phyloP scores from a whole-genome alignment of 2,113 vertebrate species.

The Anoura caudifer region DNA sequence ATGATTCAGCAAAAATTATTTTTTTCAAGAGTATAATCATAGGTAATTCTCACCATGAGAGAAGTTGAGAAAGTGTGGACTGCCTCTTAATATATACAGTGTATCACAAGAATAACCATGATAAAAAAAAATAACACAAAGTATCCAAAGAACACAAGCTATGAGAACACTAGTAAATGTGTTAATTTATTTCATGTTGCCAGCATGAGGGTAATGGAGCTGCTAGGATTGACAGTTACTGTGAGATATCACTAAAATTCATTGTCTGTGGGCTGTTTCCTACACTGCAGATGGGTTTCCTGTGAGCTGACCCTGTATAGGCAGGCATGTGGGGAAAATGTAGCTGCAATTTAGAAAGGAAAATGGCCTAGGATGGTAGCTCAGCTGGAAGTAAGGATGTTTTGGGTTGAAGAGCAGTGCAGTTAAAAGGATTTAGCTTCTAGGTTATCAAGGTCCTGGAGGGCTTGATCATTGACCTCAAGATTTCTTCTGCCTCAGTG shows the following conservation, averaged over 20 bases:
- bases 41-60: neutral
- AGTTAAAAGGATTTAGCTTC: slow-evolving; percentile 46
- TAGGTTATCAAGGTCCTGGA: slow-evolving; percentile 30
- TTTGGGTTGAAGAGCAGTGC: neutral
- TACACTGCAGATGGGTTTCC: slow-evolving; percentile 34
- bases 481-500: neutral
- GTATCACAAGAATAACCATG: neutral
- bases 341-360: slow-evolving; percentile 51
- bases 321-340: slow-evolving; percentile 42
- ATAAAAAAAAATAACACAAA: slow-evolving; percentile 43
- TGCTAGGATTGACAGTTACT: slow-evolving; percentile 32
- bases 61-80: neutral
- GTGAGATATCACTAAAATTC: slow-evolving; percentile 44
- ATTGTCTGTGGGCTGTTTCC: slow-evolving; percentile 34
- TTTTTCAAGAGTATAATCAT: neutral
- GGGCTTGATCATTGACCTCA: neutral
- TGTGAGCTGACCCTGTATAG: neutral
- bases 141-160: neutral
- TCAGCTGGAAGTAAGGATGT: slow-evolving; percentile 33
- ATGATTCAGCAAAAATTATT: neutral
- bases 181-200: slow-evolving; percentile 63
- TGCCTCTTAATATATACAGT: neutral
- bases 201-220: slow-evolving; percentile 35
- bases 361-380: slow-evolving; percentile 56
- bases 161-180: neutral